phyloP scores from a whole-genome alignment of 2,797 vertebrate genomes.

The Mus caroli region DNA sequence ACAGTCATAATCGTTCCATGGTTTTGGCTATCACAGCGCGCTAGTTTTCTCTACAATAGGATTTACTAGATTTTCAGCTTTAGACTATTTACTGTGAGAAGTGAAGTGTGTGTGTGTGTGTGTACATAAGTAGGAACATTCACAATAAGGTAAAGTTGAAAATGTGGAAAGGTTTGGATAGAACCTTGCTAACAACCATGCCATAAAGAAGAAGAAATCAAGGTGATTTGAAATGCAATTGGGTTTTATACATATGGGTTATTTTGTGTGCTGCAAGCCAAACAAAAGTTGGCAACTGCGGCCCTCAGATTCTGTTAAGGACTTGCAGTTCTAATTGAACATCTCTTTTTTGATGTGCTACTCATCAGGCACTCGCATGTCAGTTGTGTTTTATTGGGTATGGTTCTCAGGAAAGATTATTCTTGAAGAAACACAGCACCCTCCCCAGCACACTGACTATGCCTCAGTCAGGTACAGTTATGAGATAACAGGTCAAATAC shows the following conservation, averaged over 20 bases:
- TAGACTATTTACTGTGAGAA: not conserved
- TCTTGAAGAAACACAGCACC: not conserved
- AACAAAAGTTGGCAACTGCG: not conserved
- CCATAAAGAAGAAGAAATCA: not conserved
- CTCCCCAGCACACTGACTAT: not conserved
- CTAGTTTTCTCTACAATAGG: not conserved
- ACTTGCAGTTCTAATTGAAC: not conserved
- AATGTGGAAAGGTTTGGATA: conserved; percentile 24
- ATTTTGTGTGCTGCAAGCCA: not conserved
- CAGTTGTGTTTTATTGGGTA: not conserved
- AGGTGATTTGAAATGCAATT: not conserved
- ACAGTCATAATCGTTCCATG: not conserved
- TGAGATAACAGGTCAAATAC: not conserved
- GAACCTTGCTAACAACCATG: not conserved
- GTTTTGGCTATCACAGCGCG: not conserved
- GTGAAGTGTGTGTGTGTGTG: not conserved
- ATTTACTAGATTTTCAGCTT: not conserved
- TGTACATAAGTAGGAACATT: not conserved
- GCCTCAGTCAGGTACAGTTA: not conserved
- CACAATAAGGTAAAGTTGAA: not conserved
- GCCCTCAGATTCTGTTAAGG: not conserved
- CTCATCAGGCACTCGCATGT: not conserved
- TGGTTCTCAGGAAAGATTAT: not conserved
- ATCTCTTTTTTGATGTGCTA: not conserved
- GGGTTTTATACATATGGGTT: not conserved